Percentiles rank a stretch among this genome's conserved stretches.
Evolutionary conservation across 2,797 vertebrate genomes (phyloP).

Genomic region (Sebastes flavidus): DNA sequence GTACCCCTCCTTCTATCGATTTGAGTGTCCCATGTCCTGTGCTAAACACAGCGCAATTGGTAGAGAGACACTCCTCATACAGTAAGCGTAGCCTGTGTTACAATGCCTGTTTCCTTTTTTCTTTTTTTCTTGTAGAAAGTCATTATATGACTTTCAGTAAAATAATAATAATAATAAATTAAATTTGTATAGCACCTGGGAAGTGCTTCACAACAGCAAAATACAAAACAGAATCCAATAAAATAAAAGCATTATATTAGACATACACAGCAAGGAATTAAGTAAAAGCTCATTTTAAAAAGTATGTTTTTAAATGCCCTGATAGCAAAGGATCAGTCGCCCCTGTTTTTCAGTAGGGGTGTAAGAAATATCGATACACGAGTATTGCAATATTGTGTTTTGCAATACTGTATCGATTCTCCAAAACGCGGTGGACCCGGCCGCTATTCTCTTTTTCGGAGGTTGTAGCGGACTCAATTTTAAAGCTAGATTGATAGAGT

Average conservation of each 20-base stretch:
- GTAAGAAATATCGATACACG: too few relatives aligned
- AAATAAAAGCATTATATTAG: background rate
- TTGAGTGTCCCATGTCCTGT: conserved; percentile 48
- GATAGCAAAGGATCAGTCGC: rapidly evolving
- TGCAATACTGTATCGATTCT: too few relatives aligned
- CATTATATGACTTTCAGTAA: conserved; percentile 17
- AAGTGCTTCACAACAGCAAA: background rate
- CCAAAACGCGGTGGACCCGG: too few relatives aligned
- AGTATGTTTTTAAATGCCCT: too few relatives aligned
- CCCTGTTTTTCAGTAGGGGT: too few relatives aligned
- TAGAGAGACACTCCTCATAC: conserved; percentile 18
- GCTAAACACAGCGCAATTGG: conserved; percentile 48
- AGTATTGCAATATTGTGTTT: too few relatives aligned
- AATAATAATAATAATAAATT: background rate
- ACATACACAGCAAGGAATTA: background rate
- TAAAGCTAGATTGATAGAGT: too few relatives aligned
- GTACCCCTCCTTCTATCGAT: conserved; percentile 58
- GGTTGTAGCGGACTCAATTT: too few relatives aligned
- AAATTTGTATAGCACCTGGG: background rate
- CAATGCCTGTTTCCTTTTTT: background rate
- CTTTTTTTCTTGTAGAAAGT: too few relatives aligned
- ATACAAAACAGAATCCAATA: background rate
- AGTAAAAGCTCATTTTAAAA: too few relatives aligned
- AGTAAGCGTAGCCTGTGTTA: background rate
- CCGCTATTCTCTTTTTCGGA: too few relatives aligned